Base-by-base conservation (phyloP, 2,113 vertebrate genomes). In the Boleophthalmus pectinirostris region DNA sequence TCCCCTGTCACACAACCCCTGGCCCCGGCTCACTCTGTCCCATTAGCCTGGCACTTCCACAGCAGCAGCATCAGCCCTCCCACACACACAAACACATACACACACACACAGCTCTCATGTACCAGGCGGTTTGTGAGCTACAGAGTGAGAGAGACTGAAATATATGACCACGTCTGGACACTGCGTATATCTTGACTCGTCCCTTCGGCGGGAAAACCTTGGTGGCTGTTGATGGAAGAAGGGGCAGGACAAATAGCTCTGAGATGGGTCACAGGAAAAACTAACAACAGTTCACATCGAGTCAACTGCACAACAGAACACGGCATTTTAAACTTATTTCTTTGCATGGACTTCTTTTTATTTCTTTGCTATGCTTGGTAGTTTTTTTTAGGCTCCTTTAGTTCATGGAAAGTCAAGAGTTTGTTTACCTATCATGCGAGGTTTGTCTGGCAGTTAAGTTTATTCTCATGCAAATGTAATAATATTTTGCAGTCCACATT, bases 1-100 rank as follows among this genome's bases (percentile, higher is more conserved):
- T 90, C 85, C 68, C 68, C 82, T 73, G 82, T 88, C 88, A 90
- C 88, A 86, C 82, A 79, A 86, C 88, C 88, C 65, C 66, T 85
- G 83, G 69, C 87, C 83, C 75, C 80, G 72, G 77, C 88, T 89
- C 72, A 75, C 72, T 82, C 70, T 77, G 78, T 83, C 80, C 86
- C 79, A 69, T 81, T 69, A 68, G 72, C 76, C 74, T 79, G 70
- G 76, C 82, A 82, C 86, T 82, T 83, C 80, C 72, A 24, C 56
- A 25, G 57, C 57, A 33, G 72, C 65, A 80, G 63, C n/a, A n/a
- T n/a, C 78, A 61, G 70, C 69, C 74, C 77, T 54, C 56, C 63
- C n/a, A 47, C 15, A 47, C 46, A 47, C 54, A 47, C 78, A 33
- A 67, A 78, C 58, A 56, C 57, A 51, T 54, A 58, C n/a, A 54